These are phyloP conservation scores for Orthosia incerta DNA, from an alignment of 2,888 invertebrate genomes.

Conservation along the genomic window DNA sequence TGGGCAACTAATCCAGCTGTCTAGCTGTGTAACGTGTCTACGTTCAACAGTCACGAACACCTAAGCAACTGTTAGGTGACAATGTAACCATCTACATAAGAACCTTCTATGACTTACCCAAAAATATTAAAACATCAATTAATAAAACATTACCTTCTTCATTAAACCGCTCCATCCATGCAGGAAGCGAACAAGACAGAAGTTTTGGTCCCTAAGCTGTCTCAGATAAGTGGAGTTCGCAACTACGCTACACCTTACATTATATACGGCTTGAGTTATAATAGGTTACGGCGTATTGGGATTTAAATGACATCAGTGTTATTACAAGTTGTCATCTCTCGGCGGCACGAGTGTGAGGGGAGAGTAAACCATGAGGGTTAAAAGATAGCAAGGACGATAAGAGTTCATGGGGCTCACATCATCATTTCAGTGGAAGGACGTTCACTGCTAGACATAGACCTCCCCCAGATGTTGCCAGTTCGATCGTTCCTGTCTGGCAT, in stretches of 20 bases:
- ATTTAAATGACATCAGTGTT: slow-evolving; percentile 21
- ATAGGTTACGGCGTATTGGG: slow-evolving; percentile 12
- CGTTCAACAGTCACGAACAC: no score
- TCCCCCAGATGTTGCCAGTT: no score
- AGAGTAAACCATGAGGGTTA: no score
- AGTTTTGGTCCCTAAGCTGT: slow-evolving; percentile 46
- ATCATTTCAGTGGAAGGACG: no score
- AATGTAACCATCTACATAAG: no score
- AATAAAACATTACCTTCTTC: neutral
- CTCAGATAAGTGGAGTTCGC: slow-evolving; percentile 40
- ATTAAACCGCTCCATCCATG: slow-evolving; percentile 14
- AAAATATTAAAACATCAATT: neutral
- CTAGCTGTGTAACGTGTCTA: no score
- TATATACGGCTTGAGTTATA: slow-evolving; percentile 24
- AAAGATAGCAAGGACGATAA: neutral
- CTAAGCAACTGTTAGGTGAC: no score
- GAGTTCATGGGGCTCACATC: no score
- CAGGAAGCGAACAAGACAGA: slow-evolving; percentile 12
- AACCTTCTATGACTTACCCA: neutral
- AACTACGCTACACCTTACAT: slow-evolving; percentile 31
- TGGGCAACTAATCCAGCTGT: no score
- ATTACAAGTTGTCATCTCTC: neutral
- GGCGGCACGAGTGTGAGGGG: neutral
- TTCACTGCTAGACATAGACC: no score
- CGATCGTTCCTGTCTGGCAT: no score